Conservation (phyloP, 2,888 invertebrate genomes). For the Deilephila elpenor region DNA sequence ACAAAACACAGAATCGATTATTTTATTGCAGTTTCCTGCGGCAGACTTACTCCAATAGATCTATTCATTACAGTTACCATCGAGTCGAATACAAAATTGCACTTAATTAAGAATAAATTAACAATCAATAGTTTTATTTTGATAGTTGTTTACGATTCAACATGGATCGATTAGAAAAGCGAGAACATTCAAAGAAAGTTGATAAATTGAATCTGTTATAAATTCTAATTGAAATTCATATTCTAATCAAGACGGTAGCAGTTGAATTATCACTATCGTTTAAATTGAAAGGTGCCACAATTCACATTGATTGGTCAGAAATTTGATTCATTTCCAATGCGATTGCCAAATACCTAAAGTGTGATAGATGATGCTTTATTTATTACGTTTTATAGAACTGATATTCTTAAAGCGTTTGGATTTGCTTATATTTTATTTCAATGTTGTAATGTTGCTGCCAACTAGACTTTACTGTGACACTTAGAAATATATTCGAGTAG, state of each 20-base stretch:
- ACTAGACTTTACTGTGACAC: too few species aligned
- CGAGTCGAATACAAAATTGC: too few species aligned
- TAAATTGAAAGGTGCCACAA: conserved; percentile 35
- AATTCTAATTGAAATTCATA: not conserved
- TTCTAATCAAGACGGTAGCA: conserved; percentile 4
- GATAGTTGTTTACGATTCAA: conserved; percentile 34
- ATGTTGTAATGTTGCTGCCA: not conserved
- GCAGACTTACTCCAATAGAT: too few species aligned
- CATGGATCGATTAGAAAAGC: conserved; percentile 34
- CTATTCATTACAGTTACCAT: too few species aligned
- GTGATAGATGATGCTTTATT: not conserved
- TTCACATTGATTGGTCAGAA: conserved; percentile 31
- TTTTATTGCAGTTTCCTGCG: too few species aligned
- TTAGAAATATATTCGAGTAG: too few species aligned
- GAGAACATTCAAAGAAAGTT: conserved; percentile 26
- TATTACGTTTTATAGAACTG: not conserved
- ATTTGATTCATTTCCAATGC: conserved; percentile 37
- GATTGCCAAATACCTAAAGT: not conserved
- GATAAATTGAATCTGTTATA: conserved; percentile 10
- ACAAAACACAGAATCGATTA: too few species aligned
- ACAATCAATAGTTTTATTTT: conserved; percentile 24
- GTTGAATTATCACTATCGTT: conserved; percentile 13
- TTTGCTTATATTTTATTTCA: not conserved
- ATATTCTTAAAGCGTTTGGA: not conserved
- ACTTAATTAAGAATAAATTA: not conserved